These are phyloP conservation scores for Conus ventricosus DNA, from an alignment of 1,140 invertebrate genomes.

Conservation along the genomic window DNA sequence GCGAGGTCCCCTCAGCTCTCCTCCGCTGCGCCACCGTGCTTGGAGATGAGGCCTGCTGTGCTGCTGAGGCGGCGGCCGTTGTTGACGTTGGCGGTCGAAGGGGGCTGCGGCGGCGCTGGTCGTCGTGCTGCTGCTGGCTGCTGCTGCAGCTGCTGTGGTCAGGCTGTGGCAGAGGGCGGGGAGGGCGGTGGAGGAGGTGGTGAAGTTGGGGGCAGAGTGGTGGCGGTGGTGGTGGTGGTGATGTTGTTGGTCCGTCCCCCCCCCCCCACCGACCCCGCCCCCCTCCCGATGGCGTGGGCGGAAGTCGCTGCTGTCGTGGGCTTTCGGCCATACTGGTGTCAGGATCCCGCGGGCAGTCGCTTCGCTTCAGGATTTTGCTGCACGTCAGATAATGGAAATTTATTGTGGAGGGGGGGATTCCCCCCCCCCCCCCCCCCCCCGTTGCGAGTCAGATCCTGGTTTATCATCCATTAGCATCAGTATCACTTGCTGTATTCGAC, in stretches of 20 bases:
- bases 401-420: no score
- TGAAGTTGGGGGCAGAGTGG: not conserved
- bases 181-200: constrained; percentile 22
- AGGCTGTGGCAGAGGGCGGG: not conserved
- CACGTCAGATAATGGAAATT: not conserved
- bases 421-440: no score
- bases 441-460: no score
- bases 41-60: constrained; percentile 17
- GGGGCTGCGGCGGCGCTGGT: not conserved
- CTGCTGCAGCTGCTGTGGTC: not conserved
- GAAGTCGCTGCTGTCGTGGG: constrained; percentile 6
- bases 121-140: not conserved
- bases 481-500: no score
- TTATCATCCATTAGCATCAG: no score
- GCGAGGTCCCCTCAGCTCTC: not conserved
- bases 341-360: constrained; percentile 18
- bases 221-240: constrained; percentile 7
- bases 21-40: not conserved
- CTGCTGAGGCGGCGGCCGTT: constrained; percentile 11
- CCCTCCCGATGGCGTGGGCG: constrained; percentile 10
- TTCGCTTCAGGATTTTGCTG: constrained; percentile 32
- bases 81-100: constrained; percentile 11
- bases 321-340: constrained; percentile 8
- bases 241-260: not conserved
- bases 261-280: no score